Base-by-base conservation (phyloP, 2,797 vertebrate species). In the Girardinus metallicus region DNA sequence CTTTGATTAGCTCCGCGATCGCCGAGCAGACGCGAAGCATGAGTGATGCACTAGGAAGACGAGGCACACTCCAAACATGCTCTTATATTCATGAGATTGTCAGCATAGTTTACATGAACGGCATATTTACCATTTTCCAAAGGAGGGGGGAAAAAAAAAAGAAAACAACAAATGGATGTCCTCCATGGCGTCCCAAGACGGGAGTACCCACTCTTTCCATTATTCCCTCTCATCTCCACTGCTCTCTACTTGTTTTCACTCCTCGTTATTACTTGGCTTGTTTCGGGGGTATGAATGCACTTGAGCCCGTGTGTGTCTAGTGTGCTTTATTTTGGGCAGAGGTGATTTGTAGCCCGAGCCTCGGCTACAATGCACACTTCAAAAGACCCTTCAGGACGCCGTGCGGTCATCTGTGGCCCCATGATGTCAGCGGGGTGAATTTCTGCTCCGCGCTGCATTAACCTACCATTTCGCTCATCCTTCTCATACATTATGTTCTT, bases 401-500 rank as follows among this genome's bases (percentile, higher is more conserved):
- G 79, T 70, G 60, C 78, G 53, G 82, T 89, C 89, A 80, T 80
- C 55, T 64, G 49, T 36, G 89, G 88, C 87, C 87, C 85, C 85
- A 81, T 85, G 88, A 85, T 85, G 89, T 92, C 92, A 91, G 92
- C 73, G 72, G 92, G 60, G 90, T 55, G 83, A 91, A 88, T 88
- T 91, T 85, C 90, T 92, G 91, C 91, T 89, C 85, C 80, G 86
- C 71, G 13, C 75, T 46, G 89, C 86, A 80, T 91, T 93, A 92
- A 89, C 91, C 86, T 78, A 80, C 78, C 87, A 62, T 85, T 91
- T 87, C 89, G 80, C 87, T 84, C 82, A 75, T 85, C 86, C 84
- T 82, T 66, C 89, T 93, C 92, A 94, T 94, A 81, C 88, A 94
- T 95, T 94, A 95, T 94, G 93, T 94, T 85, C 90, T 93, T 94